Evolutionary conservation across 2,113 vertebrate genomes (phyloP).

Genomic region (Etheostoma spectabile): DNA sequence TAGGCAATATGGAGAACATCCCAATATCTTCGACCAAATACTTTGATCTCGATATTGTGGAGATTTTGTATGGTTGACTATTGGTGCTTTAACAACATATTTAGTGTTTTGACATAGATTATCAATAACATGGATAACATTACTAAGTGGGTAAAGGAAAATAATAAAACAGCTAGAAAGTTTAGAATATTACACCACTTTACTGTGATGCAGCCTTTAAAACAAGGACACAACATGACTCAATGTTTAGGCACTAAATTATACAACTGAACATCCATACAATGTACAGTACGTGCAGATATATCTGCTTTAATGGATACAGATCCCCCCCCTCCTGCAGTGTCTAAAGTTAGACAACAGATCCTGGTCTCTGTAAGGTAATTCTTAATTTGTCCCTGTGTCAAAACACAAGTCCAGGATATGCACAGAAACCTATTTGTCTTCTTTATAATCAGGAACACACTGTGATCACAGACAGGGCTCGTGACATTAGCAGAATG

Average conservation of each 20-base stretch:
- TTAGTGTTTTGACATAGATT: no score
- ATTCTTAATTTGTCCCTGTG: constrained; percentile 10
- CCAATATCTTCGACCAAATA: no score
- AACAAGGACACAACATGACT: neutral
- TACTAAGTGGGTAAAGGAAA: no score
- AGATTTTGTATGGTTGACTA: no score
- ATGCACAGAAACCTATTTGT: constrained; percentile 5
- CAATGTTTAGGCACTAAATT: neutral
- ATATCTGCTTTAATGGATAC: neutral
- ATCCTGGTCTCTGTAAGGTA: constrained; percentile 3
- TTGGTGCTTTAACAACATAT: no score
- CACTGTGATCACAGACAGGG: constrained; percentile 33
- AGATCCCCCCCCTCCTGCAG: neutral
- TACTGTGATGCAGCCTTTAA: no score
- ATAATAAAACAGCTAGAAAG: no score
- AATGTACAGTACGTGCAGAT: neutral
- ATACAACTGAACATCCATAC: neutral
- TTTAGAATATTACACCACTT: no score
- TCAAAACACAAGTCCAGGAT: constrained; percentile 26
- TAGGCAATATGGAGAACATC: no score
- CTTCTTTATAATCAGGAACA: constrained; percentile 48
- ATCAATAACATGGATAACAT: no score
- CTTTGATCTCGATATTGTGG: no score
- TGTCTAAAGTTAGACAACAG: neutral
- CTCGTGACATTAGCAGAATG: neutral